Evolutionary conservation across 2,113 vertebrate species (phyloP).

Genomic region (Nibea albiflora): DNA sequence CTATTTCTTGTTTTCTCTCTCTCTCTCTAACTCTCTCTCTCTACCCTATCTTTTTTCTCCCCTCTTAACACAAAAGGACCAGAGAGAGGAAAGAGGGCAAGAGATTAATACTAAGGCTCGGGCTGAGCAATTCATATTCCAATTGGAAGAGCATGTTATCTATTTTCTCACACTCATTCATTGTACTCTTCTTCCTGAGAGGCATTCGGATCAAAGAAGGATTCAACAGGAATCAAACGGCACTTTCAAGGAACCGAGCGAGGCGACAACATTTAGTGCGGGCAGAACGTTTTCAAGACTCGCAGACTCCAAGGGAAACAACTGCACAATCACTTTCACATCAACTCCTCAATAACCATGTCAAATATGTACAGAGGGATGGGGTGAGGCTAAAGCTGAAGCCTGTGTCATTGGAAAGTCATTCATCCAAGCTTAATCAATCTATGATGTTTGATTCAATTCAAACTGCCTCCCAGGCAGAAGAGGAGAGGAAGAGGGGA

Average conservation of each 20-base stretch:
- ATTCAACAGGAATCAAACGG: slow-evolving; percentile 59
- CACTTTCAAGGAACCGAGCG: slow-evolving; percentile 65
- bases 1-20: slow-evolving; percentile 44
- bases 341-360: slow-evolving; percentile 68
- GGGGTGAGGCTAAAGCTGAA: slow-evolving; percentile 56
- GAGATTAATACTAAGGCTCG: slow-evolving; percentile 79
- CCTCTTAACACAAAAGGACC: slow-evolving; percentile 63
- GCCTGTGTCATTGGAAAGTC: slow-evolving; percentile 76
- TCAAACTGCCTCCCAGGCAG: slow-evolving; percentile 73
- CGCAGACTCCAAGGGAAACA: slow-evolving; percentile 46
- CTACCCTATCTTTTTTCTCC: slow-evolving; percentile 16
- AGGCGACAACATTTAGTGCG: slow-evolving; percentile 41
- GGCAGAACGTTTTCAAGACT: slow-evolving; percentile 38
- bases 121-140: slow-evolving; percentile 80
- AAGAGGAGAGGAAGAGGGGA: slow-evolving; percentile 41
- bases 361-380: slow-evolving; percentile 73
- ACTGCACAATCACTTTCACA: slow-evolving; percentile 60
- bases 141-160: slow-evolving; percentile 73
- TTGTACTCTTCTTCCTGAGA: slow-evolving; percentile 57
- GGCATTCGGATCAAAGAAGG: slow-evolving; percentile 56
- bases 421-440: slow-evolving; percentile 81
- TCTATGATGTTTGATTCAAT: slow-evolving; percentile 79
- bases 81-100: slow-evolving; percentile 69
- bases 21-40: background rate
- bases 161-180: slow-evolving; percentile 74